Conservation (phyloP, 2,797 vertebrate genomes). For the Cynopterus sphinx region DNA sequence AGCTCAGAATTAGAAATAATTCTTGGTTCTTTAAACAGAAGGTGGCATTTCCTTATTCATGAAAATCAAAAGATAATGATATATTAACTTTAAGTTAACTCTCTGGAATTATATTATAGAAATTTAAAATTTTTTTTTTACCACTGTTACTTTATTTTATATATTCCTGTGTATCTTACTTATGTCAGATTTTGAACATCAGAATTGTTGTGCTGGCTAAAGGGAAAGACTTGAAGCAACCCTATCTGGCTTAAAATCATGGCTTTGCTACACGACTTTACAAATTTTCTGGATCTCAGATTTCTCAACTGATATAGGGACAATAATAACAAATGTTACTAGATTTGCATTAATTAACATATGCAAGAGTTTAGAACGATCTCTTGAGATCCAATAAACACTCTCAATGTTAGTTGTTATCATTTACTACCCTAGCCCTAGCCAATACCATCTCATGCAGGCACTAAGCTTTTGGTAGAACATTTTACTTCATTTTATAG, state of each 20-base stretch:
- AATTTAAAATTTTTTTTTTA: background rate
- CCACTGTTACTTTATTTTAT: background rate
- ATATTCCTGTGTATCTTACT: background rate
- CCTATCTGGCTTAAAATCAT: background rate
- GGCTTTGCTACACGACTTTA: background rate
- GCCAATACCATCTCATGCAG: background rate
- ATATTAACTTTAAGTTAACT: background rate
- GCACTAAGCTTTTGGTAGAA: background rate
- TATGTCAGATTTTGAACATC: background rate
- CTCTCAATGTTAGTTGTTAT: background rate
- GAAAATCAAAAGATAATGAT: background rate
- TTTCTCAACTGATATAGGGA: background rate
- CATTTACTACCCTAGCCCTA: background rate
- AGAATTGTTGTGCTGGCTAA: background rate
- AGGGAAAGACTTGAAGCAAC: fast-evolving
- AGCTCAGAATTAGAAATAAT: background rate
- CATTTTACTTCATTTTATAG: background rate
- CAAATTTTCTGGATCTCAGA: background rate
- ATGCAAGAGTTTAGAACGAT: background rate
- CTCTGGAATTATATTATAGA: background rate
- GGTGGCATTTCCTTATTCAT: background rate
- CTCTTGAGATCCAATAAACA: background rate
- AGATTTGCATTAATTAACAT: background rate
- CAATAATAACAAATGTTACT: background rate
- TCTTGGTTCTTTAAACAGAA: background rate